Conservation (phyloP, 1,140 invertebrate genomes). For the Drosophila neocordata region DNA sequence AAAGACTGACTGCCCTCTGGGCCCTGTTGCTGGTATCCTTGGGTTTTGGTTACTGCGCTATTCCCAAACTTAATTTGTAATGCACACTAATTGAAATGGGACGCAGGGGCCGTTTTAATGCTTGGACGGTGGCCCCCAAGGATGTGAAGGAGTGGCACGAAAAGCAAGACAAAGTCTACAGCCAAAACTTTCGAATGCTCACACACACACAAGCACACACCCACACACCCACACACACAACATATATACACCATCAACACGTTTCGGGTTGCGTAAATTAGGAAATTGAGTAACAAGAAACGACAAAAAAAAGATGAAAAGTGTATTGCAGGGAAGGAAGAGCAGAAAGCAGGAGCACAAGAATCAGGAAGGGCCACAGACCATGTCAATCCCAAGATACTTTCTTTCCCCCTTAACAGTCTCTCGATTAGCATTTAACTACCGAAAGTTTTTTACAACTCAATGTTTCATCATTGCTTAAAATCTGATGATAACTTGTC, state of each 20-base stretch:
- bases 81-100: slow-evolving; percentile 81
- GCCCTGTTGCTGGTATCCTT: slow-evolving; percentile 10
- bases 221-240: neutral
- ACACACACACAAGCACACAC: neutral
- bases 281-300: slow-evolving; percentile 70
- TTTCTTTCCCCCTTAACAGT: neutral
- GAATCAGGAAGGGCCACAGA: neutral
- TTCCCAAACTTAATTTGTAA: slow-evolving; percentile 81
- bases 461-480: neutral
- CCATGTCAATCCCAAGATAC: neutral
- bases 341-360: no score
- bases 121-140: slow-evolving; percentile 41
- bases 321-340: no score
- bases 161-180: neutral
- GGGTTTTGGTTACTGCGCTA: slow-evolving; percentile 42
- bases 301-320: slow-evolving; percentile 4
- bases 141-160: slow-evolving; percentile 5
- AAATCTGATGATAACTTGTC: neutral
- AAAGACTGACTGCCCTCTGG: slow-evolving; percentile 7
- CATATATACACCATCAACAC: slow-evolving; percentile 52
- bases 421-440: slow-evolving; percentile 70
- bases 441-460: slow-evolving; percentile 55
- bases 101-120: slow-evolving; percentile 75
- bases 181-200: slow-evolving; percentile 7
- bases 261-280: slow-evolving; percentile 70